Conservation (phyloP, 2,888 invertebrate species). For the Zhuqinia jingwanae region DNA sequence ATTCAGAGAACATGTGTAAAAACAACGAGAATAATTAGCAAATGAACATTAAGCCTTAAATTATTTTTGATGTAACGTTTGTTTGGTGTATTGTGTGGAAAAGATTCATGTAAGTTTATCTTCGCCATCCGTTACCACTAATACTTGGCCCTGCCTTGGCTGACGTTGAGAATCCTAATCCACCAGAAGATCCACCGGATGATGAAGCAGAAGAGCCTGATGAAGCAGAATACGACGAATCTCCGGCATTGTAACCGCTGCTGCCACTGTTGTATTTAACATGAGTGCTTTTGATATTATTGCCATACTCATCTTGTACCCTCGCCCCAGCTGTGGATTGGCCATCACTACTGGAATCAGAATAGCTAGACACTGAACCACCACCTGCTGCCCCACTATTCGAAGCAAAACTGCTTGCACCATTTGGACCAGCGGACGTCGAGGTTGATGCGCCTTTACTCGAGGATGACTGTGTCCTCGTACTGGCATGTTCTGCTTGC, state of each 20-base stretch:
- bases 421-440: slow-evolving; percentile 53
- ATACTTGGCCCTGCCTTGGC: slow-evolving; percentile 23
- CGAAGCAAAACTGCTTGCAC: slow-evolving; percentile 45
- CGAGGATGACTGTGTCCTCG: neutral
- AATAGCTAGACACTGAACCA: slow-evolving; percentile 59
- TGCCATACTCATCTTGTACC: slow-evolving; percentile 42
- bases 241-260: neutral
- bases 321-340: slow-evolving; percentile 36
- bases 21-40: too few relatives aligned
- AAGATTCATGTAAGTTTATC: slow-evolving; percentile 4
- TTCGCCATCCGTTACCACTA: slow-evolving; percentile 38
- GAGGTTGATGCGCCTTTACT: neutral
- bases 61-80: too few relatives aligned
- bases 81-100: too few relatives aligned
- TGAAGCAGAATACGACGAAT: slow-evolving; percentile 12
- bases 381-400: slow-evolving; percentile 37
- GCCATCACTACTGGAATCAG: slow-evolving; percentile 27
- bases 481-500: slow-evolving; percentile 1
- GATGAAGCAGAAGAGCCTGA: slow-evolving; percentile 21
- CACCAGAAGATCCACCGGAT: slow-evolving; percentile 38
- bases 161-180: slow-evolving; percentile 34
- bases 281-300: slow-evolving; percentile 38
- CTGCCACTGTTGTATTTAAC: slow-evolving; percentile 25
- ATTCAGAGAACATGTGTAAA: too few relatives aligned
- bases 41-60: too few relatives aligned